Evolutionary conservation across 1,140 invertebrate genomes (phyloP).

Genomic region (Eriocheir sinensis): DNA sequence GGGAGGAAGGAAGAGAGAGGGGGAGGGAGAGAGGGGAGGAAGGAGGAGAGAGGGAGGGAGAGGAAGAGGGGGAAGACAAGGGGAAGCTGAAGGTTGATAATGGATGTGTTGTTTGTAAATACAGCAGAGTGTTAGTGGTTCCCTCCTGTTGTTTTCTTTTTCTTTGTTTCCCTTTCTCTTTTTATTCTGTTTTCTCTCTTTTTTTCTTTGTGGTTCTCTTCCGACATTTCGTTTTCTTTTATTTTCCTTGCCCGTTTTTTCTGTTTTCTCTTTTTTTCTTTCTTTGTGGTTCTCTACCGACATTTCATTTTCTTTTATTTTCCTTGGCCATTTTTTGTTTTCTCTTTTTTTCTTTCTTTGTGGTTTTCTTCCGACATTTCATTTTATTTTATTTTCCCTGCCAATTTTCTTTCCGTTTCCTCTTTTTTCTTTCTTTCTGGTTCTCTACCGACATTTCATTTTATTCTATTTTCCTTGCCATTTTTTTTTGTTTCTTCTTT

Average conservation of each 20-base stretch:
- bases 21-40: not conserved
- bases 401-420: not conserved
- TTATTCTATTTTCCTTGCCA: not conserved
- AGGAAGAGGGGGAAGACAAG: not conserved
- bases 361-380: too few species aligned
- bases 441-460: too few species aligned
- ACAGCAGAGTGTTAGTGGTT: too few species aligned
- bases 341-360: too few species aligned
- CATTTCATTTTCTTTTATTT: too few species aligned
- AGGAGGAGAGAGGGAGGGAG: not conserved
- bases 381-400: not conserved
- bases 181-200: not conserved
- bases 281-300: too few species aligned
- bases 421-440: too few species aligned
- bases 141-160: not conserved
- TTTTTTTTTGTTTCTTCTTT: not conserved
- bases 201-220: too few species aligned
- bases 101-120: not conserved
- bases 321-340: too few species aligned
- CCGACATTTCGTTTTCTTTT: not conserved
- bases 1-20: not conserved
- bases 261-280: not conserved
- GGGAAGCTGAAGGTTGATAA: not conserved
- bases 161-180: not conserved
- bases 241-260: not conserved